A percentile compares a stretch with the other conserved stretches of the same genome.
Evolutionary conservation across 2,888 invertebrate species (phyloP).

Genomic region (Patella caerulea): DNA sequence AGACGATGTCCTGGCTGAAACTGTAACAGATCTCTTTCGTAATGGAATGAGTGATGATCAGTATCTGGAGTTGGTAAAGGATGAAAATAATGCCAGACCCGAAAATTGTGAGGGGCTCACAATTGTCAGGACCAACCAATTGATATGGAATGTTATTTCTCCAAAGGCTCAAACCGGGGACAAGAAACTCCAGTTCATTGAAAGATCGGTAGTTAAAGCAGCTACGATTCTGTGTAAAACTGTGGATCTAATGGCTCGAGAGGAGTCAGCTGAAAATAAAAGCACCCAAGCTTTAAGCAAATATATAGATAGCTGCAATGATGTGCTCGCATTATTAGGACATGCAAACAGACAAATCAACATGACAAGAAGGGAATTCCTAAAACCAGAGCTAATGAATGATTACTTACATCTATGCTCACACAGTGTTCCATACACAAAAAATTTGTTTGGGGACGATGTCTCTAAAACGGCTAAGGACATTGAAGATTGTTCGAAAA

Average conservation of each 20-base stretch:
- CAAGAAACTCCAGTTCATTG: background rate
- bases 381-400: slow-evolving; percentile 24
- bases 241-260: slow-evolving; percentile 25
- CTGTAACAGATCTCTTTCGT: slow-evolving; percentile 26
- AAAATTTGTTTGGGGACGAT: slow-evolving; percentile 31
- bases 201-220: slow-evolving; percentile 28
- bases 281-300: slow-evolving; percentile 26
- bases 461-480: no score
- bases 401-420: slow-evolving; percentile 26
- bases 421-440: slow-evolving; percentile 23
- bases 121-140: slow-evolving; percentile 25
- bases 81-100: slow-evolving; percentile 26
- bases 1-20: slow-evolving; percentile 26
- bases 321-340: slow-evolving; percentile 29
- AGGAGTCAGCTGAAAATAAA: slow-evolving; percentile 21
- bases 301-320: slow-evolving; percentile 25
- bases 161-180: slow-evolving; percentile 4
- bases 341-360: slow-evolving; percentile 37
- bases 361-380: slow-evolving; percentile 23
- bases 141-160: slow-evolving; percentile 27
- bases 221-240: slow-evolving; percentile 31
- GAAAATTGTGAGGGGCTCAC: slow-evolving; percentile 28
- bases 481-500: background rate
- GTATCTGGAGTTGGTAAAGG: slow-evolving; percentile 28
- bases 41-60: slow-evolving; percentile 31